Evolutionary conservation across 2,797 vertebrate genomes (phyloP).

Genomic region (Tadarida brasiliensis): DNA sequence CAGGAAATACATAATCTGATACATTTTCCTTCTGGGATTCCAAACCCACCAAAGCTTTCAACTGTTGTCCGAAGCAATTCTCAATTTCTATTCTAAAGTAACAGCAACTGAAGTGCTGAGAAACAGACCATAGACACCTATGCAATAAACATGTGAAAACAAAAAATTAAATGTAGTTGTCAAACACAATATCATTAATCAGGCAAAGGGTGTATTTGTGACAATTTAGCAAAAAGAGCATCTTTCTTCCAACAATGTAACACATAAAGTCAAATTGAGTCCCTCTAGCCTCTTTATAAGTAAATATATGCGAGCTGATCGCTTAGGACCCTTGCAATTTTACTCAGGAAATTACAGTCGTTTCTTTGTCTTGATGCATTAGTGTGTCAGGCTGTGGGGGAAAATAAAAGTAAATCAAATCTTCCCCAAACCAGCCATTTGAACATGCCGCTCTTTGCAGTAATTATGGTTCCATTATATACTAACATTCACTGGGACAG

Average conservation of each 20-base stretch:
- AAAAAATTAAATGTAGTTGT: not conserved
- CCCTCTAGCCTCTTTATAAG: not conserved
- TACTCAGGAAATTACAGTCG: not conserved
- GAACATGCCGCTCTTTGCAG: not conserved
- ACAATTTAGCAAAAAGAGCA: not conserved
- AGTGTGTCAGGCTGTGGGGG: not conserved
- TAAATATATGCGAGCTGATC: not conserved
- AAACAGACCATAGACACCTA: not conserved
- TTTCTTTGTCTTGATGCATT: conserved; percentile 20
- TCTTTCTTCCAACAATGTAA: not conserved
- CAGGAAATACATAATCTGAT: not conserved
- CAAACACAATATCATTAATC: not conserved
- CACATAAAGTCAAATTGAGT: not conserved
- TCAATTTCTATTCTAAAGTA: not conserved
- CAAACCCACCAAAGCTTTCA: conserved; percentile 26
- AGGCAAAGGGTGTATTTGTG: not conserved
- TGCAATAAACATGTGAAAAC: not conserved
- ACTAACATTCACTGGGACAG: not conserved
- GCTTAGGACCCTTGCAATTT: not conserved
- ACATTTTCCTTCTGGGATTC: conserved; percentile 28
- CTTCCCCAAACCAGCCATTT: conserved; percentile 34
- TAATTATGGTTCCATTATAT: not conserved
- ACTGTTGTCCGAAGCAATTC: not conserved
- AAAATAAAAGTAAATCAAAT: not conserved
- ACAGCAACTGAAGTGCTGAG: not conserved